Evolutionary conservation across 2,888 invertebrate species (phyloP), one percentile per base, ranked within the genome.

Genomic region (Leptopterna dolabrata): DNA sequence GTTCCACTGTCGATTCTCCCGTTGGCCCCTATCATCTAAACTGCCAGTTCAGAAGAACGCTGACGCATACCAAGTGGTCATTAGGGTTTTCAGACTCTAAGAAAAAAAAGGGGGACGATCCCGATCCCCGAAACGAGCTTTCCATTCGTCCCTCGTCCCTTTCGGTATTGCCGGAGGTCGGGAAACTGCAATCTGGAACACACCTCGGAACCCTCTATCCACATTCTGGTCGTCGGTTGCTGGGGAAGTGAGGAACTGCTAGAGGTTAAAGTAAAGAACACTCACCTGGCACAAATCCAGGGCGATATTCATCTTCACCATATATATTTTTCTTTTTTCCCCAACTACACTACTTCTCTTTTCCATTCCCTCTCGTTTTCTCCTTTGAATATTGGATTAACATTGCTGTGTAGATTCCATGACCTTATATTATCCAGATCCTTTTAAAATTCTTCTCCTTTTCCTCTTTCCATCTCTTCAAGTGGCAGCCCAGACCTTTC

Each of bases 371-470:
- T 45, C 24, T 7, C 30, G 24, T 27, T 19, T 19, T 78, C 78
- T 45, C 78, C 45, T 45, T 78, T 78, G 78, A 78, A 78, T 78
- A 78, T 78, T 78, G 78, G 45, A 78, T 78, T 78, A 78, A 78
- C 78, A 78, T 78, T 78, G 41, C 78, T 78, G 41, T 36, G 73
- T 73, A 19, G 73, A 73, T 73, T 73, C 78, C 78, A 45, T 45
- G 78, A 78, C 78, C 78, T 78, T 45, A 45, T 45, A 45, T 19
- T 45, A 19, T 78, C 45, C 27, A 41, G 78, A 78, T 45, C 78
- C 45, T 78, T 78, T 78, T 78, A 45, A 27, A 45, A n/a, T 11
- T 43, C 41, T 29, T 24, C 14, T 6, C 78, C 19, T 19, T 19
- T 43, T 16, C 45, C 45, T 30, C 36, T 41, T n/a, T 0, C 78